Percentiles rank a stretch among this genome's conserved stretches.
Conservation (phyloP, 2,888 invertebrate genomes). For the Volucella bombylans region DNA sequence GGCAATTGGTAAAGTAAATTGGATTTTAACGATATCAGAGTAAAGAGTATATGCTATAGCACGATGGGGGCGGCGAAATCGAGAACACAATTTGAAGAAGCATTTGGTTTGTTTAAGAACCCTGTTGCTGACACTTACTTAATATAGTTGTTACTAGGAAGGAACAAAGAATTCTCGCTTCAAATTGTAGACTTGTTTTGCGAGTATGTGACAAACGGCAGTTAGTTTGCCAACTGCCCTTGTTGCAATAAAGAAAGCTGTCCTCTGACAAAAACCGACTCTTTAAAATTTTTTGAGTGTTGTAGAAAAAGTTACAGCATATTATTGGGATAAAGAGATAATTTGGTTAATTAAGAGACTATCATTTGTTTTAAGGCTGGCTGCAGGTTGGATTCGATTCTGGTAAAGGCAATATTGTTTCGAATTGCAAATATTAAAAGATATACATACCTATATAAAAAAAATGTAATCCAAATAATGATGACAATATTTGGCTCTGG, state of each 20-base stretch:
- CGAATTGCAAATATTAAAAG: too few relatives aligned
- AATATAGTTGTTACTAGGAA: slow-evolving; percentile 37
- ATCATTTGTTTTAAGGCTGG: too few relatives aligned
- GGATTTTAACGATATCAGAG: slow-evolving; percentile 72
- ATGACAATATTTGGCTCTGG: too few relatives aligned
- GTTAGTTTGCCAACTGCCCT: slow-evolving; percentile 41
- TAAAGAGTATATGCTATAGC: slow-evolving; percentile 27
- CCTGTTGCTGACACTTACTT: slow-evolving; percentile 72
- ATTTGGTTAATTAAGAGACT: too few relatives aligned
- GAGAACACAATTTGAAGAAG: slow-evolving; percentile 15
- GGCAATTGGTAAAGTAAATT: slow-evolving; percentile 73
- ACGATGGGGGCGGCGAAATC: slow-evolving; percentile 12
- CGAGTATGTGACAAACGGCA: slow-evolving; percentile 10
- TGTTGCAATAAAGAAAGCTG: slow-evolving; percentile 5
- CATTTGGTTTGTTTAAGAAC: slow-evolving; percentile 44
- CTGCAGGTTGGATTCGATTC: too few relatives aligned
- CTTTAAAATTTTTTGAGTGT: too few relatives aligned
- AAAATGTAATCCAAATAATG: too few relatives aligned
- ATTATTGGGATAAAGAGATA: too few relatives aligned
- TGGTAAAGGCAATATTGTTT: too few relatives aligned
- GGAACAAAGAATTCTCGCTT: slow-evolving; percentile 17
- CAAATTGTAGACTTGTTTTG: slow-evolving; percentile 18
- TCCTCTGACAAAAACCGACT: too few relatives aligned
- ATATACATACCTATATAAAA: too few relatives aligned
- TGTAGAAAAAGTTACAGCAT: too few relatives aligned